Conservation (phyloP, 2,888 invertebrate genomes). For the Sminthurinus aureus region DNA sequence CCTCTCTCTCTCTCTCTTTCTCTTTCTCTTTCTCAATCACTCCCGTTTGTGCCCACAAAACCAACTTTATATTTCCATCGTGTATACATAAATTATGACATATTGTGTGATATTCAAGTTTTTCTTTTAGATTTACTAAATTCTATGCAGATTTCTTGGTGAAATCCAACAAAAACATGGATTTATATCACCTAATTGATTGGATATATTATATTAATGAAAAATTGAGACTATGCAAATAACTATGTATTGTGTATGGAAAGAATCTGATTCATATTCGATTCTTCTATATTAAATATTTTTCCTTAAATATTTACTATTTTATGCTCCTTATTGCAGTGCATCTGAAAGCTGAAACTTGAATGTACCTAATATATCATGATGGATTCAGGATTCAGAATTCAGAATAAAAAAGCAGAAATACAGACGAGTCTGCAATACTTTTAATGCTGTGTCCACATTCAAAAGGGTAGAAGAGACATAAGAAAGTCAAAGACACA, state of each 20-base stretch:
- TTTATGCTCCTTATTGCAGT: not conserved
- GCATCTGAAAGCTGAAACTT: not conserved
- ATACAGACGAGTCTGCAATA: not conserved
- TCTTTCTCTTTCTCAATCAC: not conserved
- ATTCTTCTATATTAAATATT: no score
- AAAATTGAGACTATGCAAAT: no score
- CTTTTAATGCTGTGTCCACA: not conserved
- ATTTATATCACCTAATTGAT: not conserved
- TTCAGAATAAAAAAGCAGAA: not conserved
- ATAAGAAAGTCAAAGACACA: not conserved
- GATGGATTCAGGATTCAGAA: not conserved
- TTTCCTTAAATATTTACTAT: not conserved
- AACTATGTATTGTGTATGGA: no score
- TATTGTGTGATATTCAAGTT: not conserved
- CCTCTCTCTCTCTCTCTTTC: not conserved
- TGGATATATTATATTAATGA: no score
- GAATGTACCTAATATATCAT: not conserved
- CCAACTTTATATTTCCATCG: not conserved
- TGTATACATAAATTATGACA: not conserved
- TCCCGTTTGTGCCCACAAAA: not conserved
- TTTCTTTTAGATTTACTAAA: not conserved
- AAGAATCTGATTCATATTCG: no score
- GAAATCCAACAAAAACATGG: not conserved
- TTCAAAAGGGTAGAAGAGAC: not conserved
- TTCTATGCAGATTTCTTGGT: not conserved